Evolutionary conservation across 2,888 invertebrate genomes (phyloP).

Genomic region (Amphipyra berbera): DNA sequence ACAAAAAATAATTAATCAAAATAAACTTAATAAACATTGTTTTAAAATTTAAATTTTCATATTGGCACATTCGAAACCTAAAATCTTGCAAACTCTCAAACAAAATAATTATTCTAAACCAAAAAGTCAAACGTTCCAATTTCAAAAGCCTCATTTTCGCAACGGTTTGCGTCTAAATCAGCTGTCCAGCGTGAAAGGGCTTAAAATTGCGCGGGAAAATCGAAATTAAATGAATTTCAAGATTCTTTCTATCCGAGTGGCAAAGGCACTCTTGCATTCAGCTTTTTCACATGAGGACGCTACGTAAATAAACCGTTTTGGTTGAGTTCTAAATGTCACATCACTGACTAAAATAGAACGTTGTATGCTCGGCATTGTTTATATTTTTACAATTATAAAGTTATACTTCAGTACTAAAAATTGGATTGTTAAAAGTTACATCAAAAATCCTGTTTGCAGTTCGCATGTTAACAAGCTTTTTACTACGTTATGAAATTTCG

Average conservation of each 20-base stretch:
- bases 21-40: no score
- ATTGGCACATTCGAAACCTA: background rate
- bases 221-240: no score
- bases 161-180: constrained; percentile 9
- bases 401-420: no score
- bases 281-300: constrained; percentile 14
- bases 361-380: no score
- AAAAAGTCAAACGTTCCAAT: constrained; percentile 27
- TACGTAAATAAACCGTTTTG: constrained; percentile 9
- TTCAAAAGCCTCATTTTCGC: constrained; percentile 15
- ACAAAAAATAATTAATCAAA: no score
- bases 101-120: background rate
- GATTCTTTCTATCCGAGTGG: no score
- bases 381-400: background rate
- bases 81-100: no score
- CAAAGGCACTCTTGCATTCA: constrained; percentile 22
- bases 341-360: background rate
- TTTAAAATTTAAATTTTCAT: background rate
- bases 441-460: constrained; percentile 24
- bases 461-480: constrained; percentile 41
- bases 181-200: constrained; percentile 2
- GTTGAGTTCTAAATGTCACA: constrained; percentile 4
- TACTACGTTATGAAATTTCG: constrained; percentile 31
- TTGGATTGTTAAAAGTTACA: background rate
- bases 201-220: no score